Conservation (phyloP, 1,140 invertebrate species). For the Eurosta solidaginis region DNA sequence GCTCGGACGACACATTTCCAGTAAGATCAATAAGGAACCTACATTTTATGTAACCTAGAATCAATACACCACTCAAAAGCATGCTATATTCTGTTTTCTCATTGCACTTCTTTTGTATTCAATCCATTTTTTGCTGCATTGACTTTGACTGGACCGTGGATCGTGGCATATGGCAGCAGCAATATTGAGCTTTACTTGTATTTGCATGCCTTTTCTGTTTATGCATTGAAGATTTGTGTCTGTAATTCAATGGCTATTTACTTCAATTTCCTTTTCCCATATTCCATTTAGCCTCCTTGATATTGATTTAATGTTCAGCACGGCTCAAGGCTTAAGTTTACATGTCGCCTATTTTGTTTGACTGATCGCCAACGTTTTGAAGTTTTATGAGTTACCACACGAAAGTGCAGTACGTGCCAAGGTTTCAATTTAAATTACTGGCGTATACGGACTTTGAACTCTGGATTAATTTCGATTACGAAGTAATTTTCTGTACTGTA, state of each 20-base stretch:
- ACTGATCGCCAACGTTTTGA: neutral
- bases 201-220: neutral
- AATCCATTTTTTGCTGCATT: neutral
- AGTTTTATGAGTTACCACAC: neutral
- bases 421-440: neutral
- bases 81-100: no score
- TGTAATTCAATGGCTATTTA: neutral
- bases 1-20: no score
- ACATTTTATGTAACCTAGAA: no score
- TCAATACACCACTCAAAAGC: no score
- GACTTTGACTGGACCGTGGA: neutral
- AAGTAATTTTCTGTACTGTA: no score
- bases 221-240: neutral
- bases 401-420: neutral
- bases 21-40: no score
- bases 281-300: neutral
- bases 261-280: neutral
- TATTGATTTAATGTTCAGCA: neutral
- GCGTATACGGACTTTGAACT: no score
- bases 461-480: no score
- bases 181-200: neutral
- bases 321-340: neutral
- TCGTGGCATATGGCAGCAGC: neutral
- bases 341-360: neutral
- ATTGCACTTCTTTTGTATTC: no score